A percentile compares a stretch with the other conserved stretches of the same genome.
phyloP scores from a whole-genome alignment of 1,140 invertebrate genomes.

The Danaus plexippus region DNA sequence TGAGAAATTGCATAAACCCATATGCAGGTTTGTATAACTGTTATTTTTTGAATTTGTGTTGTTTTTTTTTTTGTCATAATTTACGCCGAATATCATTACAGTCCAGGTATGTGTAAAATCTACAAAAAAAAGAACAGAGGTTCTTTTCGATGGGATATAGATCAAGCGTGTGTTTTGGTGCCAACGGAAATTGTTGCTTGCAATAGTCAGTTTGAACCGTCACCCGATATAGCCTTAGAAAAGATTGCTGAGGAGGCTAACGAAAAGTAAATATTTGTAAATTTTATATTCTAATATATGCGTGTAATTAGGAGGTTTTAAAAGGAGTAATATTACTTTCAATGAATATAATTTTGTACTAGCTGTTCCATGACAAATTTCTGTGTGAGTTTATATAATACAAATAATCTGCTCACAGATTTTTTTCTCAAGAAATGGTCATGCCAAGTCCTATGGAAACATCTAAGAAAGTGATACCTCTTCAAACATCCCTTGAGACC shows the following conservation, averaged over 20 bases:
- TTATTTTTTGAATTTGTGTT: constrained; percentile 4
- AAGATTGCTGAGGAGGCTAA: constrained; percentile 65
- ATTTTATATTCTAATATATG: too few species aligned
- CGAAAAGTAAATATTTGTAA: constrained; percentile 43
- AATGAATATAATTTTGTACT: background rate
- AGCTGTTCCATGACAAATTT: background rate
- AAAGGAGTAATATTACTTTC: background rate
- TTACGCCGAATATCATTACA: constrained; percentile 24
- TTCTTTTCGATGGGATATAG: constrained; percentile 65
- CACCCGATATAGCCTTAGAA: constrained; percentile 63
- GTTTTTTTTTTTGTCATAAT: constrained; percentile 11
- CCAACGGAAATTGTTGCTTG: constrained; percentile 66
- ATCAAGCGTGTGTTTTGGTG: constrained; percentile 57
- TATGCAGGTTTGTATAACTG: constrained; percentile 60
- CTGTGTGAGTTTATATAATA: background rate
- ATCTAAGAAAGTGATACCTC: constrained; percentile 56
- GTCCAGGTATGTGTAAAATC: constrained; percentile 70
- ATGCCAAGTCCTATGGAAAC: constrained; percentile 63
- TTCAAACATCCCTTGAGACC: constrained; percentile 33
- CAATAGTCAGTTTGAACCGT: constrained; percentile 68
- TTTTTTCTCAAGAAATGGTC: constrained; percentile 66
- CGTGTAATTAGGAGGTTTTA: too few species aligned
- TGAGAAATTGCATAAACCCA: constrained; percentile 59
- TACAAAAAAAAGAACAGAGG: constrained; percentile 57
- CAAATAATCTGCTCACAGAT: constrained; percentile 37